Base-by-base conservation (phyloP, 2,888 invertebrate genomes). In the Meiosimyza decipiens region DNA sequence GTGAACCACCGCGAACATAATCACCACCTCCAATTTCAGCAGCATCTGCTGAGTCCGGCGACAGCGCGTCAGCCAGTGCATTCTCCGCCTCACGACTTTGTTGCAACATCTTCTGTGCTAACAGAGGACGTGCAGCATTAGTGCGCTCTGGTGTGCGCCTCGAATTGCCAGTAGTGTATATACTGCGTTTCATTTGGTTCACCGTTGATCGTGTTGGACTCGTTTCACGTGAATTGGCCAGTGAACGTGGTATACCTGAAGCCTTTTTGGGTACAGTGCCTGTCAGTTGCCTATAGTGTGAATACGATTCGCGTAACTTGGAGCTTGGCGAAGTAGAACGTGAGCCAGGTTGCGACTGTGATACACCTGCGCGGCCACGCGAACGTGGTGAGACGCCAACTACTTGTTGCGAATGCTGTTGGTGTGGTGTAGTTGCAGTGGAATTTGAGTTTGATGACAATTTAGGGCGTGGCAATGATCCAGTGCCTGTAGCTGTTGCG, bases 321-420 rank as follows among this genome's bases (percentile, higher is more conserved):
- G 97, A 95, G 72, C 96, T 95, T 0, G 98, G 98, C 0, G 98
- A 98, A 68, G 95, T 95, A 6, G 97, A 97, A 55, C 98, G 90
- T 79, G 97, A 97, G 64, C 95, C 95, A 9, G 98, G 97, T 89
- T 97, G 97, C 59, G 97, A 97, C 88, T 97, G 97, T 3, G 96
- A 96, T 13, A 95, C 93, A 16, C 95, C 93, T 3, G 94, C 90
- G 28, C 93, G 90, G 79, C 89, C 91, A 78, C 90, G 92, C 6
- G 78, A 63, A 4, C 82, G 78, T 3, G 82, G 79, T 13, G 82
- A 71, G 16, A 74, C 87, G 84, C 89, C 79, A 85, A 90, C 81
- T 80, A 83, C 82, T 9, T 71, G 66, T 3, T 87, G 90, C 85
- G 70, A n/a, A 9, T 49, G 57, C 12, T 40, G 33, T 3, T 40